These are phyloP conservation scores for Chrysomallon squamiferum DNA, from an alignment of 1,140 invertebrate genomes.

Conservation along the genomic window DNA sequence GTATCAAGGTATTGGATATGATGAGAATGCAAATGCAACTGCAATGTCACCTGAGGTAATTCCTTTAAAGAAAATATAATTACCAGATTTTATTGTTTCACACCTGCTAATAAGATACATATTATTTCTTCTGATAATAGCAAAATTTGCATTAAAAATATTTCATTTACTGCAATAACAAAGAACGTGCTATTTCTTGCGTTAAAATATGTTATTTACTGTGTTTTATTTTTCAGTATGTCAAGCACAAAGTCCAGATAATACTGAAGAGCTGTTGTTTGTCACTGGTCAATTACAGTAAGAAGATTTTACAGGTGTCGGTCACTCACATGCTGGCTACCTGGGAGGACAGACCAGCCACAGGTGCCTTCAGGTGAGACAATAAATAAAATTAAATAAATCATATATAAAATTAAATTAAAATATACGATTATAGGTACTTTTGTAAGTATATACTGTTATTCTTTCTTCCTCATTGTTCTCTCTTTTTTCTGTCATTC, in stretches of 20 bases:
- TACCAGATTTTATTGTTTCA: neutral
- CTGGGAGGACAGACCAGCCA: constrained; percentile 75
- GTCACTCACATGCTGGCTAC: constrained; percentile 77
- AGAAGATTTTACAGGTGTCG: constrained; percentile 77
- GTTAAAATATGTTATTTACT: too few species aligned
- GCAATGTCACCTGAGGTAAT: constrained; percentile 45
- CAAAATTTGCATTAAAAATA: too few species aligned
- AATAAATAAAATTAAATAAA: too few species aligned
- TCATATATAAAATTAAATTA: too few species aligned
- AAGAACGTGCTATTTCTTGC: too few species aligned
- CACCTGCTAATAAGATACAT: too few species aligned
- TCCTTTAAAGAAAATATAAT: neutral
- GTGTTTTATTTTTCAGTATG: constrained; percentile 44
- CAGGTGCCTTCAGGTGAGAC: constrained; percentile 70
- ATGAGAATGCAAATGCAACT: constrained; percentile 52
- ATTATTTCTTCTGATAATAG: too few species aligned
- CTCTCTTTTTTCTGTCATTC: too few species aligned
- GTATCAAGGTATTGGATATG: constrained; percentile 70
- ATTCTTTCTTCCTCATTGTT: too few species aligned
- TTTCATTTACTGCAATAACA: too few species aligned
- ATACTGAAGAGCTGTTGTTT: constrained; percentile 78
- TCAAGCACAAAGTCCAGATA: constrained; percentile 77
- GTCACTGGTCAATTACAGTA: constrained; percentile 73
- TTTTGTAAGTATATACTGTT: too few species aligned
- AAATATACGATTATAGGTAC: too few species aligned